phyloP scores from a whole-genome alignment of 2,113 vertebrate genomes.

The Onychostruthus taczanowskii region DNA sequence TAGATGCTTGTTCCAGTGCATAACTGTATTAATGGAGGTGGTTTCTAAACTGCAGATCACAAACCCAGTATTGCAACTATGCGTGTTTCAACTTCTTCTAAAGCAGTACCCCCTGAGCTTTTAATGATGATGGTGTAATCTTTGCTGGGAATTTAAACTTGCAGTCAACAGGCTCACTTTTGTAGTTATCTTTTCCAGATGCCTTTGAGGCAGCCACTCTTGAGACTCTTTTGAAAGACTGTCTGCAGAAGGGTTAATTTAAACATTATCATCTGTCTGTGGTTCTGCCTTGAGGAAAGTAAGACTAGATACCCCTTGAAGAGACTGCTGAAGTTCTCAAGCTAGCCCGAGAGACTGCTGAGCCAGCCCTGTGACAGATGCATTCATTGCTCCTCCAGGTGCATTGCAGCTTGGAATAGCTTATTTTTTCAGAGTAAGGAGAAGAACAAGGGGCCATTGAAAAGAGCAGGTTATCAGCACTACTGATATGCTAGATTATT shows the following conservation, averaged over 20 bases:
- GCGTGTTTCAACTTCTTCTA: background rate
- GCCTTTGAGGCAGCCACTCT: background rate
- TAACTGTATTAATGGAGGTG: background rate
- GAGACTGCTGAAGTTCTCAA: background rate
- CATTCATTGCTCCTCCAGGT: background rate
- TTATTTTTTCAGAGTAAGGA: background rate
- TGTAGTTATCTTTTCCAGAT: background rate
- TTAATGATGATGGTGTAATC: background rate
- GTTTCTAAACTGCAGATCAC: background rate
- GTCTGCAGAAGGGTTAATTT: background rate
- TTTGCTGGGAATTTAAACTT: background rate
- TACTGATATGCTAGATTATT: background rate
- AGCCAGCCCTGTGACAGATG: background rate
- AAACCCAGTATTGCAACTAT: background rate
- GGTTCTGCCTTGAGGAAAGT: background rate
- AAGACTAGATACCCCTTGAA: background rate
- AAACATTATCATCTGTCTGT: background rate
- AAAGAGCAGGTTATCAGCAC: background rate
- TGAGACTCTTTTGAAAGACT: background rate
- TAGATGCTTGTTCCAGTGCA: background rate
- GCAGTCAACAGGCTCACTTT: background rate
- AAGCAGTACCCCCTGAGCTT: background rate
- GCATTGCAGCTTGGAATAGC: background rate
- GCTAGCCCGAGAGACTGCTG: background rate
- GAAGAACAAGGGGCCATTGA: background rate